These are phyloP conservation scores for Temnothorax nylanderi DNA, from an alignment of 1,140 invertebrate genomes.

Conservation along the genomic window DNA sequence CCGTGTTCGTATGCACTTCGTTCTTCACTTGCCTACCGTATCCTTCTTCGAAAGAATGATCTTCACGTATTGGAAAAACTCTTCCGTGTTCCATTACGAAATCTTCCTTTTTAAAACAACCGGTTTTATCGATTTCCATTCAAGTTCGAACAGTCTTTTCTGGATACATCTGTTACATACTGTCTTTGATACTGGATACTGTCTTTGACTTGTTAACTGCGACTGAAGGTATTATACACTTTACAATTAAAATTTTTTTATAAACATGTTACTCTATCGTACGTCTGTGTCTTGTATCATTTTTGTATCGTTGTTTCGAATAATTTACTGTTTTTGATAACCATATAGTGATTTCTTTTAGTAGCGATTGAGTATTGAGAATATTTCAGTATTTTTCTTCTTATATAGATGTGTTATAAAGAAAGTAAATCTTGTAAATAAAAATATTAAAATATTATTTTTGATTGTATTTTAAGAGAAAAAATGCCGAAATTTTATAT, in stretches of 20 bases:
- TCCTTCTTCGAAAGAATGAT: background rate
- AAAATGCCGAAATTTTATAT: too few species aligned
- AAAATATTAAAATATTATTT: too few species aligned
- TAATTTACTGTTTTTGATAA: background rate
- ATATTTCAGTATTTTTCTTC: background rate
- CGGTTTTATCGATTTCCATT: background rate
- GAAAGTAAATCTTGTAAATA: background rate
- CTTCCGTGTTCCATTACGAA: background rate
- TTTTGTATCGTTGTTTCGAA: background rate
- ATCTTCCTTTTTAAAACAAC: background rate
- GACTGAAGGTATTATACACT: background rate
- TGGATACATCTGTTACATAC: background rate
- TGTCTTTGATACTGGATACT: too few species aligned
- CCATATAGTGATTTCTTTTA: background rate
- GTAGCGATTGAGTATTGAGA: background rate
- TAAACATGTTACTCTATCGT: background rate
- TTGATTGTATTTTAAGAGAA: too few species aligned
- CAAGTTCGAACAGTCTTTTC: background rate
- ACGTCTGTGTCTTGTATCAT: background rate
- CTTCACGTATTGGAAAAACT: background rate
- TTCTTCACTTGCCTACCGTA: background rate
- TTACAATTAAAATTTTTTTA: background rate
- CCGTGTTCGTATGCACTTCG: background rate
- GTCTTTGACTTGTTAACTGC: background rate
- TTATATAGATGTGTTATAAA: background rate